Percentiles rank a stretch among this genome's conserved stretches.
Conservation (phyloP, 2,797 vertebrate species). For the Discoglossus pictus region DNA sequence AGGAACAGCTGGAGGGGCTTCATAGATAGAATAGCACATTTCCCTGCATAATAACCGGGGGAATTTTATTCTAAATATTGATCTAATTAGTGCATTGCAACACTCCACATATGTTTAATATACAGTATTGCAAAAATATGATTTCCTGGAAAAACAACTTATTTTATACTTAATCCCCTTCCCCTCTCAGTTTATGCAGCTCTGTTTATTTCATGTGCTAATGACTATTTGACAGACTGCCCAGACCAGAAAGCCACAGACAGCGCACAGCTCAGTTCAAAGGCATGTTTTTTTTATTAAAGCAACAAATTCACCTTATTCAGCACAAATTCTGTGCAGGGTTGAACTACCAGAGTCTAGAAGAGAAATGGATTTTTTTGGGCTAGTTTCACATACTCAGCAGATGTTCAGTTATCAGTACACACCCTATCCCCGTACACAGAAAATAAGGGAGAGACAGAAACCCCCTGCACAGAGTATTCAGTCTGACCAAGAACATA, state of each 20-base stretch:
- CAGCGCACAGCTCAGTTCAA: slow-evolving; percentile 43
- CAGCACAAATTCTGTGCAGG: slow-evolving; percentile 35
- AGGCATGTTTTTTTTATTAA: slow-evolving; percentile 41
- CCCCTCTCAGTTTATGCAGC: slow-evolving; percentile 16
- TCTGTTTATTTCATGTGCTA: slow-evolving; percentile 45
- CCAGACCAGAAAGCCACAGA: slow-evolving; percentile 38
- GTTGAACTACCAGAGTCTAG: slow-evolving; percentile 14
- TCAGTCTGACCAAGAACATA: too few species aligned
- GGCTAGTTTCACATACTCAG: slow-evolving; percentile 31
- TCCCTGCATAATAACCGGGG: too few species aligned
- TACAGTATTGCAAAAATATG: slow-evolving; percentile 8
- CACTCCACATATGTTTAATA: slow-evolving; percentile 15
- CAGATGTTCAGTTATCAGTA: slow-evolving; percentile 43
- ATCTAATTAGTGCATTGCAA: too few species aligned
- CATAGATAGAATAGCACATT: too few species aligned
- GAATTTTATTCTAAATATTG: too few species aligned
- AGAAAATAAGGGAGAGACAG: background rate
- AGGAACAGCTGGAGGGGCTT: too few species aligned
- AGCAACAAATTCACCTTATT: slow-evolving; percentile 39
- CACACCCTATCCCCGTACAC: slow-evolving; percentile 8
- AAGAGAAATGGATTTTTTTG: slow-evolving; percentile 31
- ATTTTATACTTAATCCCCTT: slow-evolving; percentile 4
- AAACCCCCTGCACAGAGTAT: too few species aligned
- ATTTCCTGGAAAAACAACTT: slow-evolving; percentile 8
- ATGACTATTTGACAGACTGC: slow-evolving; percentile 40